These are phyloP conservation scores for Drosophila serrata DNA, from an alignment of 1,140 invertebrate species.

Conservation along the genomic window DNA sequence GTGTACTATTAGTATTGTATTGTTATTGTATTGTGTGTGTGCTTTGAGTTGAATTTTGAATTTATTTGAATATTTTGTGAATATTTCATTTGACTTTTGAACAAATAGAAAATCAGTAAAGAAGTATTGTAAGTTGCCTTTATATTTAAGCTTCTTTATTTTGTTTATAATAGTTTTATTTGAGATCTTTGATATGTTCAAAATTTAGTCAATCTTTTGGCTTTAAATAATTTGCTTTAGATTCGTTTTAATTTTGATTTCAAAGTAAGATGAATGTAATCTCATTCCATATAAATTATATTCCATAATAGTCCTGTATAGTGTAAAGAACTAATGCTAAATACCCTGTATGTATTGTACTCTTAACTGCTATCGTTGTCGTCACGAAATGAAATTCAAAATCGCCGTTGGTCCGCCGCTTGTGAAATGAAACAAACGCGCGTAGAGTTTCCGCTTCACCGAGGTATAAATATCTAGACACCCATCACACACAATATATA, in stretches of 20 bases:
- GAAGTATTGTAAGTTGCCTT: neutral
- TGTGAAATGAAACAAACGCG: conserved; percentile 31
- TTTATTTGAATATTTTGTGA: neutral
- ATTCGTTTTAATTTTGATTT: neutral
- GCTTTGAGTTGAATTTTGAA: neutral
- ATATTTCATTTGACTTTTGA: neutral
- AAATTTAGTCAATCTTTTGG: neutral
- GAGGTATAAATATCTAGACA: conserved; percentile 69
- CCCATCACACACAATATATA: conserved; percentile 8
- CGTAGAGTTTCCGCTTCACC: conserved; percentile 84
- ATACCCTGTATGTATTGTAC: conserved; percentile 73
- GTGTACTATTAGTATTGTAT: conserved; percentile 5
- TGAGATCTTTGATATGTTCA: neutral
- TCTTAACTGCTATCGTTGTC: conserved; percentile 76
- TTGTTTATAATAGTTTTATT: neutral
- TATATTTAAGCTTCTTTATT: neutral
- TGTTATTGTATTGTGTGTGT: conserved; percentile 15
- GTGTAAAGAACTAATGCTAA: conserved; percentile 72
- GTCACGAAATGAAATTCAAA: conserved; percentile 46
- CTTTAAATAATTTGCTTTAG: neutral
- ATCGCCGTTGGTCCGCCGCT: conserved; percentile 61
- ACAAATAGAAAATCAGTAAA: neutral
- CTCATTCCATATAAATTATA: neutral
- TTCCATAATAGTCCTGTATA: conserved; percentile 24
- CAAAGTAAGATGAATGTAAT: neutral